These are phyloP conservation scores for Drosophila sturtevanti DNA, from an alignment of 1,140 invertebrate genomes.

Conservation along the genomic window DNA sequence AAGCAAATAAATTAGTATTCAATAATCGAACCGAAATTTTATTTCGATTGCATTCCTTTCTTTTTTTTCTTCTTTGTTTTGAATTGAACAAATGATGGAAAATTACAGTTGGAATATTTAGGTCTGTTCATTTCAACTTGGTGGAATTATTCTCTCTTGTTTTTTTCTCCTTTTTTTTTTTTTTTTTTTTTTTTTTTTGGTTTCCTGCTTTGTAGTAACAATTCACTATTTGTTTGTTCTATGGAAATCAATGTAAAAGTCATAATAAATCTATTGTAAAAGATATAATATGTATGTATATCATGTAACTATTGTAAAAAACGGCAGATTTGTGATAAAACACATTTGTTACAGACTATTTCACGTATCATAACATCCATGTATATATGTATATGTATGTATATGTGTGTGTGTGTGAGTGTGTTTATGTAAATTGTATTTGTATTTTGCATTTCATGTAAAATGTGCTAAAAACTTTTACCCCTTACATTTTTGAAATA, in stretches of 20 bases:
- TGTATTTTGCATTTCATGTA: neutral
- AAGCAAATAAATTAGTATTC: too few species aligned
- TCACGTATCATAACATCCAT: neutral
- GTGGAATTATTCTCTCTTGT: neutral
- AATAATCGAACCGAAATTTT: too few species aligned
- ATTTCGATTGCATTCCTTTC: too few species aligned
- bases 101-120: neutral
- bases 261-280: constrained; percentile 3
- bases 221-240: constrained; percentile 39
- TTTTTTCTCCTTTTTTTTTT: too few species aligned
- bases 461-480: too few species aligned
- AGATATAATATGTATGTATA: constrained; percentile 38
- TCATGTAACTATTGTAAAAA: constrained; percentile 38
- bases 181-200: neutral
- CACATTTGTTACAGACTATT: neutral
- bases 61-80: too few species aligned
- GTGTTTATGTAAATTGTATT: neutral
- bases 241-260: constrained; percentile 59
- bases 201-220: constrained; percentile 24
- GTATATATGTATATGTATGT: too few species aligned
- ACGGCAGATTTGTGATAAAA: constrained; percentile 50
- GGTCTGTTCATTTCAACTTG: neutral
- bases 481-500: too few species aligned
- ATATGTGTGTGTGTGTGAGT: too few species aligned
- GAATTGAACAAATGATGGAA: too few species aligned